Conservation (phyloP, 2,888 invertebrate genomes). For the Ecdyonurus torrentis region DNA sequence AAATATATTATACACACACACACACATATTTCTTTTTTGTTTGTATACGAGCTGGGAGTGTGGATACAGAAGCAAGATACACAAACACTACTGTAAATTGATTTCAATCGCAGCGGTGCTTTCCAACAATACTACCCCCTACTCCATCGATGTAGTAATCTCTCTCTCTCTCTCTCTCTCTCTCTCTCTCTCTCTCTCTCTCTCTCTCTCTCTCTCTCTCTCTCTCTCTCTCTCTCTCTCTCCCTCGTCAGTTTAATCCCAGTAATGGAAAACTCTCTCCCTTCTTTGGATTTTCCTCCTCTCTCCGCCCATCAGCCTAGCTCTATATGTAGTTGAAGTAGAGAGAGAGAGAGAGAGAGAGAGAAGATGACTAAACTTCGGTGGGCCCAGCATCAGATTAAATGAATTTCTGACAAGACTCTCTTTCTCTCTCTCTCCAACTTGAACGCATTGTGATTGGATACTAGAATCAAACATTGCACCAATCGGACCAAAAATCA, state of each 20-base stretch:
- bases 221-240: slow-evolving; percentile 9
- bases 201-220: slow-evolving; percentile 8
- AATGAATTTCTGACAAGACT: slow-evolving; percentile 10
- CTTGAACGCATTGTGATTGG: slow-evolving; percentile 21
- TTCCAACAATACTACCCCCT: neutral
- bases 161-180: slow-evolving; percentile 4
- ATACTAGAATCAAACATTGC: slow-evolving; percentile 14
- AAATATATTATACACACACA: too few species aligned
- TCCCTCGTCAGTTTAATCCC: neutral
- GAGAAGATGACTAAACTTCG: neutral
- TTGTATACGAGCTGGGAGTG: neutral
- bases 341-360: too few species aligned
- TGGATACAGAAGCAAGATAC: neutral
- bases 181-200: neutral
- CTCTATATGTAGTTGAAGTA: neutral
- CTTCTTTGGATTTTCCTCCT: neutral
- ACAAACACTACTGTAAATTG: neutral
- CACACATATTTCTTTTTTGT: neutral
- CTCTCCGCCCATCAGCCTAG: neutral
- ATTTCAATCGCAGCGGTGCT: neutral
- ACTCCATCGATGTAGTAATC: neutral
- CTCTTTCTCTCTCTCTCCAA: slow-evolving; percentile 16
- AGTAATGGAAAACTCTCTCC: neutral
- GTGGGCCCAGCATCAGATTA: slow-evolving; percentile 12
- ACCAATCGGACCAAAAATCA: neutral